Conservation (phyloP, 2,113 vertebrate genomes). For the Sebastes schlegelii region DNA sequence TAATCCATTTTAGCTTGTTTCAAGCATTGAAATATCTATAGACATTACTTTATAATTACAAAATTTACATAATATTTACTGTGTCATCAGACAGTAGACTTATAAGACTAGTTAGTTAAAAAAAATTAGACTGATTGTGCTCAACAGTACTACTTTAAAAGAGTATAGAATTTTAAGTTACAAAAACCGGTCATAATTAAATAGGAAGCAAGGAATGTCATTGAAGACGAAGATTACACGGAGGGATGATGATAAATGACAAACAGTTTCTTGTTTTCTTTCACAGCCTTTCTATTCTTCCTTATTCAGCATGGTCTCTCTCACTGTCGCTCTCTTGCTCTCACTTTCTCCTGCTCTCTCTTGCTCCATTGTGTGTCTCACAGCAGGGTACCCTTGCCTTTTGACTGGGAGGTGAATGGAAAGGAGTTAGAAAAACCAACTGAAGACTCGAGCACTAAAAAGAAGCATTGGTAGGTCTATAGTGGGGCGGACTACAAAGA, state of each 20-base stretch:
- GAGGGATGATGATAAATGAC: not conserved
- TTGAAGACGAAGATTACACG: not conserved
- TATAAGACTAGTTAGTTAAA: not conserved
- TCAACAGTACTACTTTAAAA: not conserved
- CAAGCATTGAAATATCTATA: not conserved
- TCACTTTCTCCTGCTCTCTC: slow-evolving; percentile 47
- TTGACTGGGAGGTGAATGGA: slow-evolving; percentile 82
- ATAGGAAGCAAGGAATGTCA: not conserved
- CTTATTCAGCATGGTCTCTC: not conserved
- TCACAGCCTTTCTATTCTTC: slow-evolving; percentile 17
- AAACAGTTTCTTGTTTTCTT: not conserved
- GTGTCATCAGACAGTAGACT: not conserved
- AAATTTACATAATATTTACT: not conserved
- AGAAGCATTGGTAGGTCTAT: slow-evolving; percentile 67
- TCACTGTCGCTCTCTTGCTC: slow-evolving; percentile 4
- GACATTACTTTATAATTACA: not conserved
- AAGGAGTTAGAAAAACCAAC: slow-evolving; percentile 80
- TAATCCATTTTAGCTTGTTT: not conserved
- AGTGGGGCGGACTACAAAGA: slow-evolving; percentile 63
- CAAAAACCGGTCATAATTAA: not conserved
- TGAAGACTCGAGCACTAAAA: slow-evolving; percentile 71
- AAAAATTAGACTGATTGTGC: not conserved
- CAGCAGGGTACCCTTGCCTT: slow-evolving; percentile 75
- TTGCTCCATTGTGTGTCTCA: slow-evolving; percentile 62
- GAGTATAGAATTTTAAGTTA: not conserved